A percentile compares a stretch with the other conserved stretches of the same genome.
phyloP scores from a whole-genome alignment of 1,140 invertebrate species.

The Hypothenemus hampei region DNA sequence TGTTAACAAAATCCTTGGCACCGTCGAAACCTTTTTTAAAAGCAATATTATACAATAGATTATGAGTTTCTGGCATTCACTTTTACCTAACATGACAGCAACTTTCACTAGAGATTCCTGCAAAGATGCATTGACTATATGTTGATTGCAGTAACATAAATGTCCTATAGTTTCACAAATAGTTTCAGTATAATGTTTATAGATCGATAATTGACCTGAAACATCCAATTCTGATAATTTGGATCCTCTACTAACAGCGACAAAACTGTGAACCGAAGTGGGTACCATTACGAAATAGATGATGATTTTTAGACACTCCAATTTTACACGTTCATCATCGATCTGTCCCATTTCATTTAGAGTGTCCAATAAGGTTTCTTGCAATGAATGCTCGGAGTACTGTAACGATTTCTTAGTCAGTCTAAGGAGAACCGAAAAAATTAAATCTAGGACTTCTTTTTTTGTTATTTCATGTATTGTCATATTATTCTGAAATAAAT shows the following conservation, averaged over 20 bases:
- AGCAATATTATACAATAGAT: neutral
- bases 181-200: slow-evolving; percentile 62
- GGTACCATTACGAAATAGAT: slow-evolving; percentile 62
- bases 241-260: slow-evolving; percentile 54
- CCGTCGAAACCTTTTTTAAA: slow-evolving; percentile 49
- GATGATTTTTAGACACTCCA: slow-evolving; percentile 56
- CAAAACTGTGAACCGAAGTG: slow-evolving; percentile 55
- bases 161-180: slow-evolving; percentile 56
- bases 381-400: slow-evolving; percentile 49
- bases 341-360: slow-evolving; percentile 51
- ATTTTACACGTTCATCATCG: slow-evolving; percentile 44
- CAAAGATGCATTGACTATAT: slow-evolving; percentile 46
- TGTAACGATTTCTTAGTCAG: slow-evolving; percentile 50
- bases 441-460: slow-evolving; percentile 48
- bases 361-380: slow-evolving; percentile 51
- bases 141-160: slow-evolving; percentile 47
- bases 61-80: neutral
- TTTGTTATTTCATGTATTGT: slow-evolving; percentile 44
- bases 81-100: slow-evolving; percentile 48
- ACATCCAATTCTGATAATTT: slow-evolving; percentile 55
- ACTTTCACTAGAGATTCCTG: slow-evolving; percentile 48
- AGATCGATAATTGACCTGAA: slow-evolving; percentile 56
- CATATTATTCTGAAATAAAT: slow-evolving; percentile 36
- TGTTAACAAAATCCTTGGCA: slow-evolving; percentile 54
- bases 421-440: slow-evolving; percentile 50